These are phyloP conservation scores for Trichogramma pretiosum DNA, from an alignment of 1,140 invertebrate species.

Conservation along the genomic window DNA sequence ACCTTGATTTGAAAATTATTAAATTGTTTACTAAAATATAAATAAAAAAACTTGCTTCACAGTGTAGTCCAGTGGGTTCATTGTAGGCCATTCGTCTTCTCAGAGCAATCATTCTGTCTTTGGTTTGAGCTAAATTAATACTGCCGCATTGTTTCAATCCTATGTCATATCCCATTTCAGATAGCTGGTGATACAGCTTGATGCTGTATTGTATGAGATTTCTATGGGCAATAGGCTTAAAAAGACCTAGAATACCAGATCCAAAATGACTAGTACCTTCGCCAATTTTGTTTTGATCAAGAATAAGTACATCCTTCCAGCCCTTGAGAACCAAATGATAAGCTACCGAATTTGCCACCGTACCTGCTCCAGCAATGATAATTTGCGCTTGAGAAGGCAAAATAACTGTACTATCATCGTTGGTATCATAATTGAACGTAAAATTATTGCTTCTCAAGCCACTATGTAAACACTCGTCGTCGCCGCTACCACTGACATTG, in stretches of 20 bases:
- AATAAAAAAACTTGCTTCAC: conserved; percentile 38
- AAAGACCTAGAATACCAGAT: conserved; percentile 55
- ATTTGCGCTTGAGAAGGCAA: conserved; percentile 48
- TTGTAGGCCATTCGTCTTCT: conserved; percentile 54
- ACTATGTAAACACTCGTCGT: no score
- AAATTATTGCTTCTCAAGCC: background rate
- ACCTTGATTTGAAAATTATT: background rate
- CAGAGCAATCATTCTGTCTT: conserved; percentile 59
- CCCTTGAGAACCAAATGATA: conserved; percentile 57
- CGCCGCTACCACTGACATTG: no score
- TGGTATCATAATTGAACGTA: conserved; percentile 7
- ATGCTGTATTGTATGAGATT: conserved; percentile 55
- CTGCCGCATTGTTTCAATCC: conserved; percentile 60
- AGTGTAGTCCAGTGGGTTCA: conserved; percentile 48
- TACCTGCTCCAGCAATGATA: conserved; percentile 59
- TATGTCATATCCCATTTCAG: conserved; percentile 55
- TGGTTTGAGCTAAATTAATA: conserved; percentile 62
- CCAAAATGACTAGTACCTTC: conserved; percentile 61
- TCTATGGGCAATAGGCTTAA: conserved; percentile 51
- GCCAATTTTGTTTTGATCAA: conserved; percentile 58
- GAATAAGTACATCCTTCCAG: conserved; percentile 55
- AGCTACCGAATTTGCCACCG: conserved; percentile 58
- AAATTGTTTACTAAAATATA: background rate
- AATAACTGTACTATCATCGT: conserved; percentile 4
- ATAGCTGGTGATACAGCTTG: conserved; percentile 53